Evolutionary conservation across 2,113 vertebrate genomes (phyloP).

Genomic region (Loxodonta africana): DNA sequence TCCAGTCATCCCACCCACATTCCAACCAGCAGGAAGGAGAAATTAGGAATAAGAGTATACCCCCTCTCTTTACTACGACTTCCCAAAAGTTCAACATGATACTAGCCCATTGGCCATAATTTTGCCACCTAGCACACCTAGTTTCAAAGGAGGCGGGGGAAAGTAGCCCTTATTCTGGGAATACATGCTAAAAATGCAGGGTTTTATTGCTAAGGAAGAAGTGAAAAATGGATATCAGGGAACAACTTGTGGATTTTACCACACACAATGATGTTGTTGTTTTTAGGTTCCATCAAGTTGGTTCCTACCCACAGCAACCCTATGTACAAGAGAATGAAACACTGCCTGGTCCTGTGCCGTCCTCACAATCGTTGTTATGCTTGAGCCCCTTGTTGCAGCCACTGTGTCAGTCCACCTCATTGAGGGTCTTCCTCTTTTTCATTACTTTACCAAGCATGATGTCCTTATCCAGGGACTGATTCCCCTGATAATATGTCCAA

Average conservation of each 20-base stretch:
- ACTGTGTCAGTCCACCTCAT: too few relatives aligned
- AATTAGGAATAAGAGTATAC: neutral
- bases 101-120: neutral
- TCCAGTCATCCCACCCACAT: neutral
- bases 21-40: neutral
- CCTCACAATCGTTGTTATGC: too few relatives aligned
- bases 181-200: neutral
- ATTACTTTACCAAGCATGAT: too few relatives aligned
- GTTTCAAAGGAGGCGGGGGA: neutral
- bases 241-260: neutral
- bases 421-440: too few relatives aligned
- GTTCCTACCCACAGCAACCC: neutral
- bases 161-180: neutral
- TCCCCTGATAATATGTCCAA: too few relatives aligned
- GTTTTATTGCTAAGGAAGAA: neutral
- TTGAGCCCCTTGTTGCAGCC: too few relatives aligned
- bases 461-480: too few relatives aligned
- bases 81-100: neutral
- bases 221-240: neutral
- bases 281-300: neutral
- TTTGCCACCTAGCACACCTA: neutral
- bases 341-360: too few relatives aligned
- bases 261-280: neutral
- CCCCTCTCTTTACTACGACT: neutral
- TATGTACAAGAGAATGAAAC: too few relatives aligned